Evolutionary conservation across 2,797 vertebrate species (phyloP).

Genomic region (Ctenochaetus hawaiiensis): DNA sequence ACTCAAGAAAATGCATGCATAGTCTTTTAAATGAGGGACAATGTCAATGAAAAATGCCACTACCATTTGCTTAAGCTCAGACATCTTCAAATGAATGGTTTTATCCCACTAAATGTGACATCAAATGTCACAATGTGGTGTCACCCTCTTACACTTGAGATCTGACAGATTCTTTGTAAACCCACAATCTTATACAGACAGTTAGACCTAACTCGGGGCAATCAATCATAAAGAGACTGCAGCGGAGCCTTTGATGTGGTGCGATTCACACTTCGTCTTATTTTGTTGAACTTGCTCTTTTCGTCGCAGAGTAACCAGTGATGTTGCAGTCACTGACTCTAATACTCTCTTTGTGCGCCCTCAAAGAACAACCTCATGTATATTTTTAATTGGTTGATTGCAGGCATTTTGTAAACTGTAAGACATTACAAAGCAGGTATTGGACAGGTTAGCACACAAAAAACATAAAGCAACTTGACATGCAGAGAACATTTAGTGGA

Average conservation of each 20-base stretch:
- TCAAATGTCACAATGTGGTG: conserved; percentile 1
- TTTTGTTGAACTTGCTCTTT: not conserved
- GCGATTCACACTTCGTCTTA: not conserved
- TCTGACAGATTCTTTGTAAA: not conserved
- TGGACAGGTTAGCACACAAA: not conserved
- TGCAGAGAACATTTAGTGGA: not conserved
- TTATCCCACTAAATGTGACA: not conserved
- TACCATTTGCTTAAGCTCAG: not conserved
- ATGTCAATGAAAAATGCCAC: not conserved
- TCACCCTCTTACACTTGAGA: conserved; percentile 1
- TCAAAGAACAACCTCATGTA: not conserved
- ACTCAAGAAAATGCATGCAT: not conserved
- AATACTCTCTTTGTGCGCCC: not conserved
- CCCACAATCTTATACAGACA: not conserved
- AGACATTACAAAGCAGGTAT: not conserved
- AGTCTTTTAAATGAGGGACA: not conserved
- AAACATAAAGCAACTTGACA: not conserved
- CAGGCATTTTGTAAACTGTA: not conserved
- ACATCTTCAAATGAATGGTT: not conserved
- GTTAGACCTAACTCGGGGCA: not conserved
- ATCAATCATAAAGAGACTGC: not conserved
- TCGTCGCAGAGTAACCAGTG: not conserved
- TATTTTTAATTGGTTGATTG: not conserved
- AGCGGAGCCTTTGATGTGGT: not conserved
- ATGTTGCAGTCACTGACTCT: not conserved